A percentile compares a stretch with the other conserved stretches of the same genome.
Evolutionary conservation across 2,113 vertebrate genomes (phyloP).

Genomic region (Recurvirostra avosetta): DNA sequence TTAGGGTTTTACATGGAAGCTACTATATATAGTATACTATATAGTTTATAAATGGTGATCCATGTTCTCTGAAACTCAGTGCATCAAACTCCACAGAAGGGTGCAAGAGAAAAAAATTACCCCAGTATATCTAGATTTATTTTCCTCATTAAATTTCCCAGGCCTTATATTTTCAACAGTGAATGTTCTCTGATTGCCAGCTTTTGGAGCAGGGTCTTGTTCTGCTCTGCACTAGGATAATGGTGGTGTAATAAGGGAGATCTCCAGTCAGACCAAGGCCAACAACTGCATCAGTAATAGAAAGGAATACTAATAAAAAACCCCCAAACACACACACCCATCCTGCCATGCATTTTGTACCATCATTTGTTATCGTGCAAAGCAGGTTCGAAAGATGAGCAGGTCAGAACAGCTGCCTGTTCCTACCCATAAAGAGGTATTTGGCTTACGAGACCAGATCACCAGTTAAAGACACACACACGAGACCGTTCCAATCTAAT

Average conservation of each 20-base stretch:
- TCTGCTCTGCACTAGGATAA: not conserved
- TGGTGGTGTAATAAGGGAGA: not conserved
- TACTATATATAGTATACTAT: too few species aligned
- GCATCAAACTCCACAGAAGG: not conserved
- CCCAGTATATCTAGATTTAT: not conserved
- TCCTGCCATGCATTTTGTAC: not conserved
- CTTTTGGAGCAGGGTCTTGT: not conserved
- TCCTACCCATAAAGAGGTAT: not conserved
- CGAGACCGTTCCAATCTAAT: fast-evolving
- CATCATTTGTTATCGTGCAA: not conserved
- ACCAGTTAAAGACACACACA: not conserved
- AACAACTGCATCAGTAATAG: not conserved
- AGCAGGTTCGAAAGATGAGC: not conserved
- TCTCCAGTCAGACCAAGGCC: not conserved
- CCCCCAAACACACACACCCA: not conserved
- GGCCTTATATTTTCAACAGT: not conserved
- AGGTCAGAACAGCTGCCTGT: not conserved
- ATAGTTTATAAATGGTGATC: not conserved
- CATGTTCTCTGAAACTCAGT: not conserved
- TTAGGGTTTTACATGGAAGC: not conserved
- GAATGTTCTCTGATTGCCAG: not conserved
- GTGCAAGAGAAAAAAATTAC: not conserved
- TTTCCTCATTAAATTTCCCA: not conserved
- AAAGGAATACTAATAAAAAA: not conserved
- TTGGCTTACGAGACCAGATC: not conserved